Evolutionary conservation across 2,113 vertebrate genomes (phyloP).

Genomic region (Pardalotus punctatus): DNA sequence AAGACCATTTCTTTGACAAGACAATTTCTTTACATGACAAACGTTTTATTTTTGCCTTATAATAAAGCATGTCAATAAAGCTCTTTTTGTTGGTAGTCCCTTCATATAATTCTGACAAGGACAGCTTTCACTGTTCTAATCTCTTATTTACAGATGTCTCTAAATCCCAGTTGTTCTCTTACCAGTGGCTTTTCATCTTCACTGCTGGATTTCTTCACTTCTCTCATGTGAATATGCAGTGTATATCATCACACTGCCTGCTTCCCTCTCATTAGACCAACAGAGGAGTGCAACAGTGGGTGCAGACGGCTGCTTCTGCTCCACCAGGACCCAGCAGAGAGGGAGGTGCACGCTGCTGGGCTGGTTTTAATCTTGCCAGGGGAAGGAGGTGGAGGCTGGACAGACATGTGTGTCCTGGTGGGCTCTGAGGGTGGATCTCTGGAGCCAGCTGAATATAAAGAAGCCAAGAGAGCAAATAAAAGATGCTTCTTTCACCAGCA

Average conservation of each 20-base stretch:
- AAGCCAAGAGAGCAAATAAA: conserved; percentile 10
- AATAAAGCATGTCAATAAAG: not conserved
- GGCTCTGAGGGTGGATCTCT: conserved; percentile 50
- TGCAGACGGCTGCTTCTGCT: conserved; percentile 7
- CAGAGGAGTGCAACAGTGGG: not conserved
- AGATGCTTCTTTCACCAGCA: not conserved
- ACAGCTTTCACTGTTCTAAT: conserved; percentile 4
- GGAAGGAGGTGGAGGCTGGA: conserved; percentile 64
- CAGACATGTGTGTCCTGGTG: not conserved
- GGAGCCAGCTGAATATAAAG: conserved; percentile 29
- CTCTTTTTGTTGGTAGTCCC: not conserved
- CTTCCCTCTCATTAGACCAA: not conserved
- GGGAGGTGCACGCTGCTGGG: not conserved
- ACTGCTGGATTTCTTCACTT: not conserved
- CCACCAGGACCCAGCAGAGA: conserved; percentile 45
- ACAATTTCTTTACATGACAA: not conserved
- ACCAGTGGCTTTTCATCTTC: conserved; percentile 76
- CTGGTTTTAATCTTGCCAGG: conserved; percentile 42
- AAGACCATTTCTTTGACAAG: not conserved
- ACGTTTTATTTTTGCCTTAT: not conserved
- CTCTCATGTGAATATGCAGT: not conserved
- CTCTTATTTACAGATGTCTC: conserved; percentile 15
- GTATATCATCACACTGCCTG: not conserved
- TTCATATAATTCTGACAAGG: not conserved
- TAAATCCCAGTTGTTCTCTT: conserved; percentile 61